Conservation (phyloP, 2,888 invertebrate species). For the Molanna angustata region DNA sequence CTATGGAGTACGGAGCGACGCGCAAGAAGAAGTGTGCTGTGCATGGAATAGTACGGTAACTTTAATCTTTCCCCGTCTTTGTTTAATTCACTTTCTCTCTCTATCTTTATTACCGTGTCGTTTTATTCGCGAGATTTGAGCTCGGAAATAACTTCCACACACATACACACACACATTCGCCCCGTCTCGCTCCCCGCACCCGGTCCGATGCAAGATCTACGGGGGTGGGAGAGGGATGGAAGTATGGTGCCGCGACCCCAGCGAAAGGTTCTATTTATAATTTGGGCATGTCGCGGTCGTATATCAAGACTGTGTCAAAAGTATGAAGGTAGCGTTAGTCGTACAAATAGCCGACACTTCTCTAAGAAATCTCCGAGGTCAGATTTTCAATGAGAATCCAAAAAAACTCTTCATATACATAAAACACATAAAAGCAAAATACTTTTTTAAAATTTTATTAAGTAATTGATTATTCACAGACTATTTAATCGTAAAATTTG, state of each 20-base stretch:
- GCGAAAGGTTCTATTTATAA: constrained; percentile 33
- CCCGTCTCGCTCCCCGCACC: too few species aligned
- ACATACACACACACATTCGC: too few species aligned
- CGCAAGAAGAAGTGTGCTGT: too few species aligned
- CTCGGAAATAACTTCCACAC: constrained; percentile 34
- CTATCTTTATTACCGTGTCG: constrained; percentile 59
- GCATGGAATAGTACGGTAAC: constrained; percentile 25
- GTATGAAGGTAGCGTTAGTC: constrained; percentile 32
- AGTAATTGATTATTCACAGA: too few species aligned
- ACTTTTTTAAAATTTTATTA: too few species aligned
- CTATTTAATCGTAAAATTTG: too few species aligned
- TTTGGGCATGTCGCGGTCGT: constrained; percentile 34
- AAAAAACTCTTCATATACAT: too few species aligned
- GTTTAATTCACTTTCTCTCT: constrained; percentile 63
- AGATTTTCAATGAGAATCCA: constrained; percentile 5
- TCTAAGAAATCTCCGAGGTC: constrained; percentile 20
- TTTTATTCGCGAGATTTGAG: constrained; percentile 60
- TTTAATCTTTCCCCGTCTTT: constrained; percentile 43
- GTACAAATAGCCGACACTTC: constrained; percentile 33
- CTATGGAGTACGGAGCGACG: too few species aligned
- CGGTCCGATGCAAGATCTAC: too few species aligned
- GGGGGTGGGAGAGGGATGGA: constrained; percentile 39
- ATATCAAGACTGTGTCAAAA: constrained; percentile 34
- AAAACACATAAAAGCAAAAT: too few species aligned
- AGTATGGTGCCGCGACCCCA: constrained; percentile 39